Evolutionary conservation across 37 sponge, comb jelly and placozoan genomes (phyloP), one percentile per base, ranked within the genome.

Genomic region (Bolinopsis microptera): DNA sequence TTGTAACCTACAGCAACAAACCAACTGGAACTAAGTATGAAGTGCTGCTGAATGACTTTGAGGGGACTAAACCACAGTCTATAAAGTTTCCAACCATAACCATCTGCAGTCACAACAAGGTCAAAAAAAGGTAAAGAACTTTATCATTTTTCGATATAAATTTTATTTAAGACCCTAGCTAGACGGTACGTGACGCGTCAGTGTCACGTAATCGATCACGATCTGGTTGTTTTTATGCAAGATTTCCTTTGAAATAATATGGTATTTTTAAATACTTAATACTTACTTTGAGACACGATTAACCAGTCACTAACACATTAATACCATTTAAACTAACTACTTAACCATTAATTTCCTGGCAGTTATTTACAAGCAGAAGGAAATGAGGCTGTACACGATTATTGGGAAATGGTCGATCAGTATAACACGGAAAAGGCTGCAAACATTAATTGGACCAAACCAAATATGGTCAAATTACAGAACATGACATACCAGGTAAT

Each of bases 11-110:
- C 18, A 72, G 5, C 75, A 72, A 72, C 75, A 72, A 72, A 72
- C 75, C 75, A n/a, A 72, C 75, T n/a, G 75, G 75, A 3, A 72
- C 75, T 21, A 72, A 72, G 31, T 72, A 72, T n/a, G 75, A 72
- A n/a, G 75, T 72, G 3, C 26, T 72, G 5, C 22, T 72, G 13
- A 28, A 72, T 21, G 75, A n/a, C 26, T 8, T 72, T 8, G 75
- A 72, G 5, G 75, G 75, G 18, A 28, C 75, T 21, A 72, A 72
- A 72, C 75, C 75, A 3, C 75, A 72, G 75, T 72, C 75, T 5
- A 72, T 72, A 3, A 72, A 72, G 31, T 72, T 72, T n/a, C 75
- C 75, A 8, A 72, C 75, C 3, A 28, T 72, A 8, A 24, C 31
- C 18, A 72, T 72, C 26, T 72, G 75, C 18, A 30, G 31, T 72